phyloP scores from a whole-genome alignment of 2,888 invertebrate genomes.

The Alviniconcha strummeri region DNA sequence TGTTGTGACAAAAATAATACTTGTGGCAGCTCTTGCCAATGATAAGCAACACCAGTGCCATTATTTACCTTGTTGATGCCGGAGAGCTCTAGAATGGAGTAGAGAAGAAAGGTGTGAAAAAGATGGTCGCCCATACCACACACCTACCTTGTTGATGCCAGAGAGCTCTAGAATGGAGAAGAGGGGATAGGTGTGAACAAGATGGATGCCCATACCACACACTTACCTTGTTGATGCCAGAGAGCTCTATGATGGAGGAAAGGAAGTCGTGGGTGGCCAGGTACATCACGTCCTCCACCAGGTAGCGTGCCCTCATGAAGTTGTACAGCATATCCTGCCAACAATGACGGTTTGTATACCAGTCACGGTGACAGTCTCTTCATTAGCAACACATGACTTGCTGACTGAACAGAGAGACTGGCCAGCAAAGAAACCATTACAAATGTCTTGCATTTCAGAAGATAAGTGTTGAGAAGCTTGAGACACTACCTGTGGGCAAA shows the following conservation, averaged over 20 bases:
- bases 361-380: background rate
- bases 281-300: slow-evolving; percentile 64
- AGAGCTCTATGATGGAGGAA: slow-evolving; percentile 59
- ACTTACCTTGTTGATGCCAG: slow-evolving; percentile 60
- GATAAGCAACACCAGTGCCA: too few species aligned
- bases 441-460: too few species aligned
- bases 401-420: background rate
- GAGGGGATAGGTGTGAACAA: slow-evolving; percentile 51
- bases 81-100: too few species aligned
- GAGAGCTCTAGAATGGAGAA: slow-evolving; percentile 60
- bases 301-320: slow-evolving; percentile 66
- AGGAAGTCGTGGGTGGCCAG: slow-evolving; percentile 68
- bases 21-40: too few species aligned
- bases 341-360: too few species aligned
- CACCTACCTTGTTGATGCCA: slow-evolving; percentile 58
- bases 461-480: too few species aligned
- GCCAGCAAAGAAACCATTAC: background rate
- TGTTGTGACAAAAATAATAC: too few species aligned
- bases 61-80: too few species aligned
- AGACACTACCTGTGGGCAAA: too few species aligned
- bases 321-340: slow-evolving; percentile 67
- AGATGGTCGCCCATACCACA: too few species aligned
- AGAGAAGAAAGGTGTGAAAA: too few species aligned
- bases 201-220: too few species aligned
- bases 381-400: background rate